A percentile compares a stretch with the other conserved stretches of the same genome.
These are phyloP conservation scores for Zoanthus gigantus DNA, from an alignment of 92 coral and sea anemone genomes.

Conservation along the genomic window DNA sequence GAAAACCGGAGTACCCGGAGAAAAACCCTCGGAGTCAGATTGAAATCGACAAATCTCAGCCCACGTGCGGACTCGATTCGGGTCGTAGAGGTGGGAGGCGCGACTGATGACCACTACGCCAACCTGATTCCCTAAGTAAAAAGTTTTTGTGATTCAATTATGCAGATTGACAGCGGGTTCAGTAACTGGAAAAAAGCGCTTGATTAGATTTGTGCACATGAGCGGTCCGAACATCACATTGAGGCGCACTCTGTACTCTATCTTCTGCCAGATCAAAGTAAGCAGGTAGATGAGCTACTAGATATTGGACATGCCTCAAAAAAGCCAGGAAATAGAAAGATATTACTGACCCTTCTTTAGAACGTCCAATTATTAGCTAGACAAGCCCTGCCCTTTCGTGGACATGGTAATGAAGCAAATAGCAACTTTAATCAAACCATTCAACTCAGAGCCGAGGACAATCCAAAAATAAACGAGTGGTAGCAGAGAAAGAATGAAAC, in stretches of 20 bases:
- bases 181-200: slow-evolving; percentile 12
- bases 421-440: slow-evolving; percentile 23
- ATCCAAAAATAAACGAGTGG: slow-evolving; percentile 17
- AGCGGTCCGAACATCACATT: slow-evolving; percentile 13
- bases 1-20: no score
- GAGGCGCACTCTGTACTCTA: slow-evolving; percentile 8
- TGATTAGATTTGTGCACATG: not conserved
- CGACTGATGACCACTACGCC: no score
- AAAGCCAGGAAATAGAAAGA: slow-evolving; percentile 20
- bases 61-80: no score
- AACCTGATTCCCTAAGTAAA: no score
- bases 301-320: slow-evolving; percentile 5
- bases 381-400: slow-evolving; percentile 27
- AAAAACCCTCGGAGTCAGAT: no score
- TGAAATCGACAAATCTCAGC: no score
- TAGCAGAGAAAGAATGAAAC: slow-evolving; percentile 22
- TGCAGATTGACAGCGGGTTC: slow-evolving; percentile 2
- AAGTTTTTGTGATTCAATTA: not conserved
- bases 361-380: slow-evolving; percentile 3
- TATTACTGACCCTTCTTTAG: not conserved
- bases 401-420: slow-evolving; percentile 18
- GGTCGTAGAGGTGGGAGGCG: no score
- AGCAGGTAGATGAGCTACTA: slow-evolving; percentile 8
- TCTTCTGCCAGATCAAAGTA: slow-evolving; percentile 16
- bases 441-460: slow-evolving; percentile 31